Percentiles rank a stretch among this genome's conserved stretches.
Conservation (phyloP, 1,140 invertebrate genomes). For the Pseudoatta argentina region DNA sequence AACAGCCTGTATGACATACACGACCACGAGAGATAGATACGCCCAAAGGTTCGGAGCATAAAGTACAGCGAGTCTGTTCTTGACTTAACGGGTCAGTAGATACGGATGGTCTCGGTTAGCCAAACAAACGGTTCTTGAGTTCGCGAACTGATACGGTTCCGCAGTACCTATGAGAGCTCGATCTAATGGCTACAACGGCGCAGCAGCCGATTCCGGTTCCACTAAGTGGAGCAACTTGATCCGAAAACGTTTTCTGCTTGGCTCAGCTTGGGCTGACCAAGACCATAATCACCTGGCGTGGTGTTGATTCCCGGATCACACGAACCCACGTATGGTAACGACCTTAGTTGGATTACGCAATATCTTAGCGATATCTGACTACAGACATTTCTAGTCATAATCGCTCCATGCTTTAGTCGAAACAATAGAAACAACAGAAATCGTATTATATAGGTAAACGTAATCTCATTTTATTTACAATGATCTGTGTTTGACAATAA, state of each 20-base stretch:
- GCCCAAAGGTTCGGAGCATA: constrained; percentile 53
- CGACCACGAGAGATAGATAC: constrained; percentile 47
- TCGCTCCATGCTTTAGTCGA: not conserved
- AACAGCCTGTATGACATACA: constrained; percentile 51
- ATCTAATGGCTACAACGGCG: constrained; percentile 46
- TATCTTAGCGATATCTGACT: constrained; percentile 7
- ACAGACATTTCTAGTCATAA: constrained; percentile 11
- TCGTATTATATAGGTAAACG: not conserved
- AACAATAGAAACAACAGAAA: not conserved
- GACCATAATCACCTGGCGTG: constrained; percentile 37
- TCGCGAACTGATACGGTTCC: constrained; percentile 55
- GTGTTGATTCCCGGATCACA: constrained; percentile 28
- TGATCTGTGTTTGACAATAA: not conserved
- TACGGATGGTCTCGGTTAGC: constrained; percentile 61
- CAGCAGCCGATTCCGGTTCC: constrained; percentile 44
- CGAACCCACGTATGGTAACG: constrained; percentile 19
- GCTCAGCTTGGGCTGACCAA: constrained; percentile 49
- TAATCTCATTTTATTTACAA: not conserved
- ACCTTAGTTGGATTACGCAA: constrained; percentile 31
- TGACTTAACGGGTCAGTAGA: constrained; percentile 70
- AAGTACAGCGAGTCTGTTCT: constrained; percentile 64
- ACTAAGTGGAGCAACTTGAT: constrained; percentile 42
- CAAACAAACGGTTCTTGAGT: constrained; percentile 63
- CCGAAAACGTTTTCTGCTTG: constrained; percentile 47
- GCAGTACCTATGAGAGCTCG: constrained; percentile 25